A percentile compares a stretch with the other conserved stretches of the same genome.
Evolutionary conservation across 1,140 invertebrate species (phyloP).

Genomic region (Alviniconcha marisindica): DNA sequence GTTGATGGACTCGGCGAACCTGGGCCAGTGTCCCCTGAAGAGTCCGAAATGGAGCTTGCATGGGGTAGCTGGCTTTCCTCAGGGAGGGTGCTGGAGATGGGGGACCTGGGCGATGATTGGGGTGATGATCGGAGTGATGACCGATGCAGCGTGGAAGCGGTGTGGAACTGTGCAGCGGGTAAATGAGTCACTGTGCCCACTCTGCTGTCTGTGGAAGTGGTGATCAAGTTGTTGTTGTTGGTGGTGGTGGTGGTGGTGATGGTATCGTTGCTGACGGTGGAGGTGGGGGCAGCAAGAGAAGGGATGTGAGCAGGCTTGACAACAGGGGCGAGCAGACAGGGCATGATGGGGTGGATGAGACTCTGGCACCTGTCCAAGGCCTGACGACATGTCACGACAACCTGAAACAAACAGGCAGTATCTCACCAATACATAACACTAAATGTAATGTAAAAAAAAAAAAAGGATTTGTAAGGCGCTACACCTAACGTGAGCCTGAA

Average conservation of each 20-base stretch:
- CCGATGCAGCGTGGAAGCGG: neutral
- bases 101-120: neutral
- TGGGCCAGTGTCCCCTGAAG: neutral
- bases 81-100: neutral
- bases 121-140: neutral
- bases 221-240: neutral
- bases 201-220: neutral
- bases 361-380: neutral
- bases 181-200: neutral
- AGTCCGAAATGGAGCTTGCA: no score
- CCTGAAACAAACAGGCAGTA: slow-evolving; percentile 2
- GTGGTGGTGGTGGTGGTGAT: neutral
- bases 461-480: no score
- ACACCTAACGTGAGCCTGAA: no score
- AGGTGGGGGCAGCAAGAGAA: neutral
- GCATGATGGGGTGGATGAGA: neutral
- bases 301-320: neutral
- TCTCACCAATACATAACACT: no score
- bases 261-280: neutral
- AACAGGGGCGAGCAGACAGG: neutral
- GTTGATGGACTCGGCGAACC: neutral
- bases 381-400: neutral
- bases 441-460: no score
- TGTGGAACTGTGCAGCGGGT: neutral
- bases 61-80: neutral